phyloP scores from a whole-genome alignment of 1,140 invertebrate species.

The Pygmarrhopalites habei region DNA sequence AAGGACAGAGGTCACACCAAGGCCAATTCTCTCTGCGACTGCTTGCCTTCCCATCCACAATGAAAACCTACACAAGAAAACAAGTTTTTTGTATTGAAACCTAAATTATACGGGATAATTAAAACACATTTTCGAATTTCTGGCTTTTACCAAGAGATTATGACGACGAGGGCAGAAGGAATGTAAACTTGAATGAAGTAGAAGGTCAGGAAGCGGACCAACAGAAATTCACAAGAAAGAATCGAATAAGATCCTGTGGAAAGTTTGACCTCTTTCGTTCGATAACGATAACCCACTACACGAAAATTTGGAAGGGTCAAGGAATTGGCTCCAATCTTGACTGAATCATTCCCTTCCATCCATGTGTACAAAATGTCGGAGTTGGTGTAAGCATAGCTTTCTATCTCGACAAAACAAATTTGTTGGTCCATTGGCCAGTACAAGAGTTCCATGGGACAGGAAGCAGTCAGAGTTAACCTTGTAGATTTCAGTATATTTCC shows the following conservation, averaged over 20 bases:
- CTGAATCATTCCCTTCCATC: neutral
- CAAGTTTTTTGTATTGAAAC: too few relatives aligned
- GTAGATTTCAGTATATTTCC: too few relatives aligned
- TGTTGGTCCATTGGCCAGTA: too few relatives aligned
- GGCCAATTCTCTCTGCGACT: too few relatives aligned
- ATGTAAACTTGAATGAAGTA: slow-evolving; percentile 52
- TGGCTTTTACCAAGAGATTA: slow-evolving; percentile 48
- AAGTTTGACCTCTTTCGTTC: neutral
- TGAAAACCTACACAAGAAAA: too few relatives aligned
- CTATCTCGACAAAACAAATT: slow-evolving; percentile 29
- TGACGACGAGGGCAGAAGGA: slow-evolving; percentile 51
- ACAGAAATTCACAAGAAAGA: slow-evolving; percentile 51
- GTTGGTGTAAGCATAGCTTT: slow-evolving; percentile 23
- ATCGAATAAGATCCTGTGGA: slow-evolving; percentile 53
- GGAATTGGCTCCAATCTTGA: neutral
- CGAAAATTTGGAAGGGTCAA: neutral
- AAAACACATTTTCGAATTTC: too few relatives aligned
- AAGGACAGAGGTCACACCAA: too few relatives aligned
- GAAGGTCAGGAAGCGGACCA: slow-evolving; percentile 51
- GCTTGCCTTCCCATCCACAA: too few relatives aligned
- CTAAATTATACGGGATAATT: too few relatives aligned
- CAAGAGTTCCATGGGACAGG: too few relatives aligned
- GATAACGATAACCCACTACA: neutral
- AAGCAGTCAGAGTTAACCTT: too few relatives aligned
- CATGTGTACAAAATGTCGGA: slow-evolving; percentile 5